Conservation (phyloP, 1,140 invertebrate species). For the Drosophila gunungcola region DNA sequence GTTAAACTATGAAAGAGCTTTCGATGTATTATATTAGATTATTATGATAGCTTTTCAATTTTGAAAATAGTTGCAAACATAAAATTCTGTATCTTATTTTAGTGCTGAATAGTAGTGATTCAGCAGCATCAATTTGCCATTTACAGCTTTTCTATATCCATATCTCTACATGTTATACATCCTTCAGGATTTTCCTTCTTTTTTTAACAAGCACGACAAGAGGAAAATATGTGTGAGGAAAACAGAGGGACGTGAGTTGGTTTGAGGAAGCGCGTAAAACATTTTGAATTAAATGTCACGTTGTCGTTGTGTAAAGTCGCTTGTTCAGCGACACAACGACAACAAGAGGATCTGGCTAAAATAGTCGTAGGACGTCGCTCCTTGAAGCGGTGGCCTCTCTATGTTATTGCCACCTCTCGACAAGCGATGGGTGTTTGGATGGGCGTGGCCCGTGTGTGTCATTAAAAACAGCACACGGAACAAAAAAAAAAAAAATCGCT, state of each 20-base stretch:
- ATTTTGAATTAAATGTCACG: conserved; percentile 76
- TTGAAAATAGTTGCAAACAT: too few relatives aligned
- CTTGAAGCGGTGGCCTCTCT: conserved; percentile 12
- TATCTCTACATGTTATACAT: conserved; percentile 14
- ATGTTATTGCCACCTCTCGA: conserved; percentile 41
- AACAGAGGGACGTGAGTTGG: neutral
- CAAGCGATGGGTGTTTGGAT: conserved; percentile 14
- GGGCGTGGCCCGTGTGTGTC: conserved; percentile 62
- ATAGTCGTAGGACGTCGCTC: conserved; percentile 43
- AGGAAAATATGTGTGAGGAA: conserved; percentile 6
- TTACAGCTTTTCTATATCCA: conserved; percentile 10
- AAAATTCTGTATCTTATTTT: neutral
- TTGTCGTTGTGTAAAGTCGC: conserved; percentile 64
- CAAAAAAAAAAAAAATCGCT: conserved; percentile 4
- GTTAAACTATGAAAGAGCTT: neutral
- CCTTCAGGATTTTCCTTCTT: conserved; percentile 1
- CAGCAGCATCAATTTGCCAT: conserved; percentile 10
- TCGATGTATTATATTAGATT: too few relatives aligned
- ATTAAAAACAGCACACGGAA: conserved; percentile 52
- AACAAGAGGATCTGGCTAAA: conserved; percentile 41
- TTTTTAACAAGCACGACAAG: conserved; percentile 15
- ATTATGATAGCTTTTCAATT: too few relatives aligned
- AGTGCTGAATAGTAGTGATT: neutral
- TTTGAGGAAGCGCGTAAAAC: conserved; percentile 33
- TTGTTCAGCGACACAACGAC: conserved; percentile 61